Evolutionary conservation across 2,888 invertebrate genomes (phyloP), one percentile per base, ranked within the genome.

Genomic region (Argyresthia goedartella): DNA sequence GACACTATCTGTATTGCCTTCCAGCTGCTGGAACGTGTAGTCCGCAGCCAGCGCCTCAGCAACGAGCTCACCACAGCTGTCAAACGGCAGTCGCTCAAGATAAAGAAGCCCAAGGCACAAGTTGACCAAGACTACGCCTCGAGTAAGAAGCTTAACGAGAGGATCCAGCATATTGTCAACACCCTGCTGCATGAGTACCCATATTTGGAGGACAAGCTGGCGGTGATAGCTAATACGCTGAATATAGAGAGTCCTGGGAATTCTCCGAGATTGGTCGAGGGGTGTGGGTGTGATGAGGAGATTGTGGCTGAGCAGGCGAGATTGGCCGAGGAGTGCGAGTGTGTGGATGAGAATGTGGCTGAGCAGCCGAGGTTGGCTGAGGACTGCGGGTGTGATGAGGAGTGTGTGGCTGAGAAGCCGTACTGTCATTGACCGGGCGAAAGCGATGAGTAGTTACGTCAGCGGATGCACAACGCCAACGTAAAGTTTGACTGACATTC

Each of bases 11-110:
- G 25, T 25, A 6, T 25, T 25, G 8, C 4, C 33, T 67, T 62
- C 0, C 66, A 86, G 85, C 77, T 89, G 7, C 62, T 89, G 39
- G 89, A 89, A 56, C 80, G 78, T 47, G 88, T 94, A 15, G 88
- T 94, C 0, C 88, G 91, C 49, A 89, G 90, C 60, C 95, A 95
- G 68, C 89, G 91, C 35, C 90, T 92, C 56, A 89, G 91, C 35
- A 89, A 84, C 57, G 88, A 92, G 60, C 88, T 92, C 52, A 64
- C 78, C 0, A 84, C 84, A 2, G 77, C 90, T 0, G 67, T 86
- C 1, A 87, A 87, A 53, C 73, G 81, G 0, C 79, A 79, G 52
- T 73, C 76, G 0, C 57, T 85, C 1, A 71, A 69, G 42, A 64
- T 76, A 1, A 71, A 62, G 54, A 85, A 81, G 48, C 79, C 87